phyloP scores from a whole-genome alignment of 2,888 invertebrate species.

The Urechis unicinctus region DNA sequence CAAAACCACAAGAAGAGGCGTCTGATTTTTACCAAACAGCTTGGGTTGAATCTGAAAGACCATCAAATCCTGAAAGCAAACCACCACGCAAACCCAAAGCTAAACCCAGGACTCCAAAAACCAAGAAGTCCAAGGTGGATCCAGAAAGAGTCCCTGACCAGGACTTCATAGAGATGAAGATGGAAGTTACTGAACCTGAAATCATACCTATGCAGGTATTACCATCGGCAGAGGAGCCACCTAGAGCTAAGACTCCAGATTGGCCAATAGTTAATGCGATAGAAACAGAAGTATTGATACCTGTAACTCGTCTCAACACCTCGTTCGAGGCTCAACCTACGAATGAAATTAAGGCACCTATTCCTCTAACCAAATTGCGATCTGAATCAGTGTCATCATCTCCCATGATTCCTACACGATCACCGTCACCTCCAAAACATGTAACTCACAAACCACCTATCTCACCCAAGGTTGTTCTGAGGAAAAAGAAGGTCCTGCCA shows the following conservation, averaged over 20 bases:
- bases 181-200: too few relatives aligned
- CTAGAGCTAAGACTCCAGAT: background rate
- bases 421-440: background rate
- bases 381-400: background rate
- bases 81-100: background rate
- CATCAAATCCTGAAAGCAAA: background rate
- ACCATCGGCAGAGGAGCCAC: background rate
- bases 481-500: background rate
- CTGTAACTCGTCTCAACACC: background rate
- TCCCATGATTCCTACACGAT: background rate
- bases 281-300: background rate
- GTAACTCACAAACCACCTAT: background rate
- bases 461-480: background rate
- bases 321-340: too few relatives aligned
- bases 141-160: background rate
- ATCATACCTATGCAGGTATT: background rate
- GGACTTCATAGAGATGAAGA: too few relatives aligned
- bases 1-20: background rate
- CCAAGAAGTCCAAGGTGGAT: background rate
- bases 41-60: background rate
- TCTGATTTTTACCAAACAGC: background rate
- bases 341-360: too few relatives aligned
- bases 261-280: background rate
- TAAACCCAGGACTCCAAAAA: background rate
- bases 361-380: too few relatives aligned